These are phyloP conservation scores for Antigone vipio DNA, from an alignment of 2,113 vertebrate species.

Conservation along the genomic window DNA sequence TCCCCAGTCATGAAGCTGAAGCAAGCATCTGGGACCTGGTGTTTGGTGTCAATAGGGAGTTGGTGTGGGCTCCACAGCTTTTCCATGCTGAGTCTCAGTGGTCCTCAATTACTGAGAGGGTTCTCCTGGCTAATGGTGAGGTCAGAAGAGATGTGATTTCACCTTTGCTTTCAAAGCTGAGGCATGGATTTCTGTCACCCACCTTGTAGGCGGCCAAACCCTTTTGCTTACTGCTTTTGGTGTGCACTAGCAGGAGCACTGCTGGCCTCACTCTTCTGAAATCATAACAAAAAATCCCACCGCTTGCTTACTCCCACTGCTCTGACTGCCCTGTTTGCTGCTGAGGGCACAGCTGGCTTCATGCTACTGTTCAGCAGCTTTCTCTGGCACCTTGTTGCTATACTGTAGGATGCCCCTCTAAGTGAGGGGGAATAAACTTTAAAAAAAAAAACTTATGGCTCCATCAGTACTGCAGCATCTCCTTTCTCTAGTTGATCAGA, in stretches of 20 bases:
- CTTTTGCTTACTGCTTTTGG: background rate
- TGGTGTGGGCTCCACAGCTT: background rate
- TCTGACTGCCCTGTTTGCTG: background rate
- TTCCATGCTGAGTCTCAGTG: background rate
- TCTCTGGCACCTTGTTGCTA: background rate
- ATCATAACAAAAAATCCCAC: background rate
- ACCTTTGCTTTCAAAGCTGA: background rate
- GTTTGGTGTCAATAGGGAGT: background rate
- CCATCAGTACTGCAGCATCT: background rate
- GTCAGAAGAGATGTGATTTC: background rate
- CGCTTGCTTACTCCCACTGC: background rate
- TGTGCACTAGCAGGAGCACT: background rate
- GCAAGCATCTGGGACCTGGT: background rate
- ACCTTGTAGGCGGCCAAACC: background rate
- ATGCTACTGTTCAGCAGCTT: background rate
- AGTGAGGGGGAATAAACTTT: background rate
- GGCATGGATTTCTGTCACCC: background rate
- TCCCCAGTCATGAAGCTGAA: background rate
- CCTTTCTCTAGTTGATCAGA: background rate
- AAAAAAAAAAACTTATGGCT: background rate
- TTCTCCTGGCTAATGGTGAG: background rate
- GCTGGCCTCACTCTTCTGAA: background rate
- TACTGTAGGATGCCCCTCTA: background rate
- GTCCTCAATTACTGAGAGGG: background rate
- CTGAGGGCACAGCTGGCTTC: background rate